Conservation (phyloP, 2,113 vertebrate genomes). For the Camarhynchus parvulus region DNA sequence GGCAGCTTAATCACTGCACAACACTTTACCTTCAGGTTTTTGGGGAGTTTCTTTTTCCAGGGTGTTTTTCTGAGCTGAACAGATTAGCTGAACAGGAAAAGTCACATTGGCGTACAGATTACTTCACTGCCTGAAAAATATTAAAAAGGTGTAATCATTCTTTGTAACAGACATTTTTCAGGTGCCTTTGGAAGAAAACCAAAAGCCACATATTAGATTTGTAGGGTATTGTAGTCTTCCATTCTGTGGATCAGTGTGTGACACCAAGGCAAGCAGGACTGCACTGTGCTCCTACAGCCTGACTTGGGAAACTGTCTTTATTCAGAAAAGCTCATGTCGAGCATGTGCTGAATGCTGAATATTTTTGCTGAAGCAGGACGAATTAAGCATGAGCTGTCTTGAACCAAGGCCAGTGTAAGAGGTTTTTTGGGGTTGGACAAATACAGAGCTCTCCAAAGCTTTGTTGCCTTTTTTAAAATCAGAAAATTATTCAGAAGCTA, state of each 20-base stretch:
- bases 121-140: background rate
- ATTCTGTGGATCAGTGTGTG: background rate
- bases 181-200: background rate
- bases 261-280: background rate
- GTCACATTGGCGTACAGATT: background rate
- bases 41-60: background rate
- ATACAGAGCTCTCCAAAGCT: background rate
- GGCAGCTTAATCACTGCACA: background rate
- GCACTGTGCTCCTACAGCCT: background rate
- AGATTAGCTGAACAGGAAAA: background rate
- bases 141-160: background rate
- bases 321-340: background rate
- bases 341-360: slow-evolving; percentile 48
- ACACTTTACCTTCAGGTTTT: background rate
- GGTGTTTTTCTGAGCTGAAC: background rate
- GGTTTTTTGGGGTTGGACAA: background rate
- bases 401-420: slow-evolving; percentile 15
- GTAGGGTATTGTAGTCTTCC: background rate
- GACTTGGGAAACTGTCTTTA: background rate
- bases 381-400: slow-evolving; percentile 42
- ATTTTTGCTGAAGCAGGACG: slow-evolving; percentile 5
- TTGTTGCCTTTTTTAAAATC: background rate
- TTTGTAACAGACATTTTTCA: background rate
- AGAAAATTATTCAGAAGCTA: background rate
- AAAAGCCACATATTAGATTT: background rate